These are phyloP conservation scores for Hypomecis atomaria DNA, from an alignment of 2,888 invertebrate genomes.

Conservation along the genomic window DNA sequence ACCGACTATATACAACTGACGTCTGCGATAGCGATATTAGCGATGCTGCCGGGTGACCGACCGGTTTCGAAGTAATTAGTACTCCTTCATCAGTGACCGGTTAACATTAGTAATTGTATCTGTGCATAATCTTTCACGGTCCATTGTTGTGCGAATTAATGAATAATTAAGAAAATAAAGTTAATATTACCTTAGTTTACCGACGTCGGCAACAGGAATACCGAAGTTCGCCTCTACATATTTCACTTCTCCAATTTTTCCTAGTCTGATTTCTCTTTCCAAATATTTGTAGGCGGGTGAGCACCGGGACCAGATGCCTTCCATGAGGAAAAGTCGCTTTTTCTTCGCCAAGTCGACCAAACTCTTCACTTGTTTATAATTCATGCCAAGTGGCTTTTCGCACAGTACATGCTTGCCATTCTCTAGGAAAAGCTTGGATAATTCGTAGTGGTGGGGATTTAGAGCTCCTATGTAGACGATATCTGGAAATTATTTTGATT, in stretches of 20 bases:
- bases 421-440: conserved; percentile 89
- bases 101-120: too few species aligned
- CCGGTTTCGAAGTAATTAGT: too few species aligned
- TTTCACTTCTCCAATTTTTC: conserved; percentile 88
- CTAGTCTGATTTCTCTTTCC: conserved; percentile 86
- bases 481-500: conserved; percentile 82
- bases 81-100: too few species aligned
- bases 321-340: conserved; percentile 92
- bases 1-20: too few species aligned
- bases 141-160: too few species aligned
- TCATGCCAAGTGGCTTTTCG: conserved; percentile 95
- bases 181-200: conserved; percentile 59
- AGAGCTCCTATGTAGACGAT: conserved; percentile 93
- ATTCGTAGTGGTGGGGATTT: conserved; percentile 89
- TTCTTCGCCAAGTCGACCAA: conserved; percentile 88
- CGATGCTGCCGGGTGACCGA: too few species aligned
- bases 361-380: conserved; percentile 88
- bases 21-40: too few species aligned
- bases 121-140: too few species aligned
- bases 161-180: background rate
- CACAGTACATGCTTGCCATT: conserved; percentile 94
- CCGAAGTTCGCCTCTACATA: conserved; percentile 90
- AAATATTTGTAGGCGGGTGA: conserved; percentile 91
- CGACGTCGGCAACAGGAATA: conserved; percentile 72
- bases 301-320: conserved; percentile 94